Conservation (phyloP, 92 coral and sea anemone species). For the Diadumene lineata region DNA sequence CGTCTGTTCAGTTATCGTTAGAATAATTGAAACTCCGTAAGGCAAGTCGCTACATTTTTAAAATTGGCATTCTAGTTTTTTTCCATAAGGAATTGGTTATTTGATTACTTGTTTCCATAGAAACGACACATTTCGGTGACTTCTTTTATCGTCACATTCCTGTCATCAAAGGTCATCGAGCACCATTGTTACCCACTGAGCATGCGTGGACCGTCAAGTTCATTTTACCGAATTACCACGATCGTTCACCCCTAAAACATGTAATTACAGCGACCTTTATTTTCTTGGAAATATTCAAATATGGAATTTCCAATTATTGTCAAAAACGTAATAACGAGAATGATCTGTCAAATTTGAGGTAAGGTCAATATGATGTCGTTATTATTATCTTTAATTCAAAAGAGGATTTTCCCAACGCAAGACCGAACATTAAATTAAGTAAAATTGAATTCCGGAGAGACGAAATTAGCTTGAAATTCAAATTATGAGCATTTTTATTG, state of each 20-base stretch:
- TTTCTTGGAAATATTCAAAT: background rate
- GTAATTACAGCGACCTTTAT: background rate
- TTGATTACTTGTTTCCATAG: background rate
- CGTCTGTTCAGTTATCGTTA: too few relatives aligned
- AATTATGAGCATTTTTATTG: too few relatives aligned
- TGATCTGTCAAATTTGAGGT: background rate
- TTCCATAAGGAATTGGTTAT: too few relatives aligned
- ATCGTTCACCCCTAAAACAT: constrained; percentile 1
- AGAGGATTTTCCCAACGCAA: background rate
- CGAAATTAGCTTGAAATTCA: too few relatives aligned
- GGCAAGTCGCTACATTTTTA: too few relatives aligned
- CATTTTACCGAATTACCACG: background rate
- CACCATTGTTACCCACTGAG: background rate
- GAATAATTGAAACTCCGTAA: too few relatives aligned
- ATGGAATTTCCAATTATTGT: background rate
- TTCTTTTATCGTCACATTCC: background rate
- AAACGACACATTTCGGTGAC: background rate
- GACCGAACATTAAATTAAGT: background rate
- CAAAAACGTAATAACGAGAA: background rate
- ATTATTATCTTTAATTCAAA: background rate
- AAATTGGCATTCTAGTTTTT: too few relatives aligned
- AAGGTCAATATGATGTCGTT: background rate
- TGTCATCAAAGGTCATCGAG: background rate
- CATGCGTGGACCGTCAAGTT: background rate
- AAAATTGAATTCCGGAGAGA: too few relatives aligned